Percentiles rank a stretch among this genome's conserved stretches.
phyloP scores from a whole-genome alignment of 2,888 invertebrate species.

The Adela reaumurella region DNA sequence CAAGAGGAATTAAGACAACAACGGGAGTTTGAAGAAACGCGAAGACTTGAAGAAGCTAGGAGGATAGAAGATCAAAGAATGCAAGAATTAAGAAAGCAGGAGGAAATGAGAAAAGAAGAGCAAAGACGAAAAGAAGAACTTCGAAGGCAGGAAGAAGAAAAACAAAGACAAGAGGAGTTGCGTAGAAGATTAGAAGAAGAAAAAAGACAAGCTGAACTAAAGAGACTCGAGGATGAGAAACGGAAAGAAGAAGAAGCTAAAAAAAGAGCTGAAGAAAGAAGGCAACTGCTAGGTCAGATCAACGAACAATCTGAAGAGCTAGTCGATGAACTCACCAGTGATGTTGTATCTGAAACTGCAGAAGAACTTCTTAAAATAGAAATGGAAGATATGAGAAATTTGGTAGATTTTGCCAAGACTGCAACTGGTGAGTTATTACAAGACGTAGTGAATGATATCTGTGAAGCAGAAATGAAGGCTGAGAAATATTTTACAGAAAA shows the following conservation, averaged over 20 bases:
- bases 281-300: slow-evolving; percentile 10
- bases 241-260: slow-evolving; percentile 29
- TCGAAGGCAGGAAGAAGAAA: slow-evolving; percentile 13
- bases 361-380: slow-evolving; percentile 27
- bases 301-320: slow-evolving; percentile 32
- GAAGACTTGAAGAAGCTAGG: slow-evolving; percentile 9
- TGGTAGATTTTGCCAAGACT: slow-evolving; percentile 24
- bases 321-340: slow-evolving; percentile 27
- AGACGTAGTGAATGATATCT: slow-evolving; percentile 31
- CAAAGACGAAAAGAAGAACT: slow-evolving; percentile 25
- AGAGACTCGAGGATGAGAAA: slow-evolving; percentile 14
- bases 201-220: slow-evolving; percentile 24
- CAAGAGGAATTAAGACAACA: slow-evolving; percentile 15
- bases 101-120: slow-evolving; percentile 30
- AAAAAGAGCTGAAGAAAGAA: slow-evolving; percentile 27
- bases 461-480: slow-evolving; percentile 31
- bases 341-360: slow-evolving; percentile 27
- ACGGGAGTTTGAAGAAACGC: slow-evolving; percentile 10
- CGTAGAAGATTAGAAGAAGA: slow-evolving; percentile 33
- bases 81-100: slow-evolving; percentile 16
- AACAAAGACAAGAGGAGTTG: slow-evolving; percentile 10
- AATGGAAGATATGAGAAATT: slow-evolving; percentile 22
- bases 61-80: slow-evolving; percentile 17
- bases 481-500: slow-evolving; percentile 30
- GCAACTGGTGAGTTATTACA: slow-evolving; percentile 26